A percentile compares a stretch with the other conserved stretches of the same genome.
These are phyloP conservation scores for Dysidea cf. avara DNA, from an alignment of 37 sponge, comb jelly and placozoan genomes.

Conservation along the genomic window DNA sequence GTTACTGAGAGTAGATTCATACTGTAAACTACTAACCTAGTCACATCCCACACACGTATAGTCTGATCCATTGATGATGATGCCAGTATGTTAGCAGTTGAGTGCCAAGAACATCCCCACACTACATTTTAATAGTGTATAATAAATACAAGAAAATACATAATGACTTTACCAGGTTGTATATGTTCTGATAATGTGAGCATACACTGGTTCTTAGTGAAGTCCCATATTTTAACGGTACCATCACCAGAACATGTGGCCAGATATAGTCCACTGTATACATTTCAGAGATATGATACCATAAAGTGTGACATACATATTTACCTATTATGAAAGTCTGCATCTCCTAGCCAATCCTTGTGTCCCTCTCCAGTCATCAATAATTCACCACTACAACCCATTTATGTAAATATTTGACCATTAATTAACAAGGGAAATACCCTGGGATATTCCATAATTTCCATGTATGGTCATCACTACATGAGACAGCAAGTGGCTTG, in stretches of 20 bases:
- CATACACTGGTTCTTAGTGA: conserved; percentile 50
- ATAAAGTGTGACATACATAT: neutral
- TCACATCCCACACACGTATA: conserved; percentile 75
- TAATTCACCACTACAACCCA: conserved; percentile 45
- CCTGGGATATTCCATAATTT: conserved; percentile 83
- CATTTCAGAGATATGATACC: neutral
- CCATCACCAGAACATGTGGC: conserved; percentile 93
- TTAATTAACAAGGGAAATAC: conserved; percentile 11
- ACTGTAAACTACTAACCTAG: conserved; percentile 34
- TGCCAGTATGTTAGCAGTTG: conserved; percentile 69
- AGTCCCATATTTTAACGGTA: conserved; percentile 89
- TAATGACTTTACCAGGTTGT: conserved; percentile 58
- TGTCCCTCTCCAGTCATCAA: conserved; percentile 91
- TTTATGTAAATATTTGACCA: neutral
- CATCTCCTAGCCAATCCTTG: conserved; percentile 79
- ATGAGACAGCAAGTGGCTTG: conserved; percentile 76
- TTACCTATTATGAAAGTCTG: conserved; percentile 59
- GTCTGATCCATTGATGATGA: conserved; percentile 88
- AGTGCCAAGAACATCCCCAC: conserved; percentile 89
- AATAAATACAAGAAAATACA: neutral
- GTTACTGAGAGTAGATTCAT: too few relatives aligned
- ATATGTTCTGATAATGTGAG: conserved; percentile 80
- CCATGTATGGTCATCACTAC: conserved; percentile 95
- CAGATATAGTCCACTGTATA: conserved; percentile 59
- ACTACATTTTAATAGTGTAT: conserved; percentile 37